Evolutionary conservation across 37 sponge, comb jelly and placozoan species (phyloP).

Genomic region (Corticium candelabrum): DNA sequence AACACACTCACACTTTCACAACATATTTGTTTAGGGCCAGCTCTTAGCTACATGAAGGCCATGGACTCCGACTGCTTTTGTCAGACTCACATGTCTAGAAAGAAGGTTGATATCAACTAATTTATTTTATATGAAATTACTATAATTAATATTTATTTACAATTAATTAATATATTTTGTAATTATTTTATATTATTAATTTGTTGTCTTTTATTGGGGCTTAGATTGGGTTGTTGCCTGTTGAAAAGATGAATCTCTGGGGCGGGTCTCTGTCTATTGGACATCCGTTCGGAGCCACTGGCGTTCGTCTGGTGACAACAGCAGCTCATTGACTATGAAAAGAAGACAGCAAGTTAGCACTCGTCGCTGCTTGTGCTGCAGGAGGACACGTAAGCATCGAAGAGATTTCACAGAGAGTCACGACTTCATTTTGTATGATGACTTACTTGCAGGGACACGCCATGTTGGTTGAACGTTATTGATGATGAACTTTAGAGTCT

Average conservation of each 20-base stretch:
- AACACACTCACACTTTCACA: too few species aligned
- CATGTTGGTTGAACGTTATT: too few species aligned
- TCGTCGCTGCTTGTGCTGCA: constrained; percentile 97
- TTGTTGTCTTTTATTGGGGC: too few species aligned
- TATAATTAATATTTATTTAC: too few species aligned
- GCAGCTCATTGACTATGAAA: constrained; percentile 84
- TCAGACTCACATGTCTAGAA: constrained; percentile 44
- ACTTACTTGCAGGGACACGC: too few species aligned
- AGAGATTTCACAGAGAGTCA: neutral
- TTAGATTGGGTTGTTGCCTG: constrained; percentile 73
- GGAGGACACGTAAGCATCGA: constrained; percentile 78
- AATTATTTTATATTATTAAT: too few species aligned
- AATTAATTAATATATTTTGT: too few species aligned
- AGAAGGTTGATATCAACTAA: neutral
- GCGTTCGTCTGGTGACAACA: constrained; percentile 78
- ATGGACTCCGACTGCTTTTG: constrained; percentile 88
- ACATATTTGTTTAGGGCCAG: constrained; percentile 77
- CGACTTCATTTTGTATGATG: neutral
- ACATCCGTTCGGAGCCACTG: constrained; percentile 99
- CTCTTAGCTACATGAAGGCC: constrained; percentile 89
- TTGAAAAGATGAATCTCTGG: constrained; percentile 94
- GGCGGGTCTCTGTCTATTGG: constrained; percentile 97
- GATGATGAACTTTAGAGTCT: too few species aligned
- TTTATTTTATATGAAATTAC: neutral
- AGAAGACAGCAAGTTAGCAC: constrained; percentile 67